A percentile compares a stretch with the other conserved stretches of the same genome.
Evolutionary conservation across 2,797 vertebrate genomes (phyloP).

Genomic region (Cirrhinus molitorella): DNA sequence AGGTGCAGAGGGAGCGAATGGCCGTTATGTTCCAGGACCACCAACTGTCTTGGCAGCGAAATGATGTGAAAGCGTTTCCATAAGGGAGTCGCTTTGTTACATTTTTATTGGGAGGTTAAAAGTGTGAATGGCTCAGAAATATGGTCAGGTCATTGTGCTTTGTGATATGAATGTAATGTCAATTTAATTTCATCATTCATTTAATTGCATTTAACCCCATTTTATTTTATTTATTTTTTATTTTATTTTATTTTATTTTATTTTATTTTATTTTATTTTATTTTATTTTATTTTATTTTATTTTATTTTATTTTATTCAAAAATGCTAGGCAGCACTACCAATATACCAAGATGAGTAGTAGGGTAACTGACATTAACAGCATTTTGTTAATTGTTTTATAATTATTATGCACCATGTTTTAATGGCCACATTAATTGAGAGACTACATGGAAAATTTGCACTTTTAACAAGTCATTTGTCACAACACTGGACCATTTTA

Average conservation of each 20-base stretch:
- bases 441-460: not conserved
- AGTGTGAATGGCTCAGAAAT: not conserved
- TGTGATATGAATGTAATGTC: not conserved
- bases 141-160: too few species aligned
- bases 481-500: not conserved
- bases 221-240: not conserved
- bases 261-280: too few species aligned
- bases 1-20: conserved; percentile 2
- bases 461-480: not conserved
- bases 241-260: not conserved
- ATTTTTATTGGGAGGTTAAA: not conserved
- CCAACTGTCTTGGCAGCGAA: not conserved
- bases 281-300: not conserved
- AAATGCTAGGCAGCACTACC: not conserved
- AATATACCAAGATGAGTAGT: too few species aligned
- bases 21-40: not conserved
- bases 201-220: not conserved
- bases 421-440: conserved; percentile 23
- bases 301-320: not conserved
- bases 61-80: conserved; percentile 1
- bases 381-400: not conserved
- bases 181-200: not conserved
- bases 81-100: not conserved
- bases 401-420: not conserved
- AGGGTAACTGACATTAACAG: not conserved